A percentile compares a stretch with the other conserved stretches of the same genome.
Evolutionary conservation across 35 echinoderm and acorn worm species (phyloP).

Genomic region (Strongylocentrotus purpuratus): DNA sequence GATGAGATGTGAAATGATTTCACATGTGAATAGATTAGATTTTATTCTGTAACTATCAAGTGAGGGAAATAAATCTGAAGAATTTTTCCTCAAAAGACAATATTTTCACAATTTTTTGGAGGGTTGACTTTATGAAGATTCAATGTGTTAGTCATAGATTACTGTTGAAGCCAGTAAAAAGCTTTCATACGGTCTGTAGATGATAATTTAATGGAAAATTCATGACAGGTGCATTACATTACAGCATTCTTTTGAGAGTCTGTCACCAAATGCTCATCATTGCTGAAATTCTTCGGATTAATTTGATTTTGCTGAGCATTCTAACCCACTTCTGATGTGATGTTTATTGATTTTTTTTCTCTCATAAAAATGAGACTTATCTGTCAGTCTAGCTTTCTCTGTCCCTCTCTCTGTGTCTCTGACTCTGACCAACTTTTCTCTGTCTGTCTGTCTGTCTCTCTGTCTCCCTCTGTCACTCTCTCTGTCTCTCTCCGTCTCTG

Average conservation of each 20-base stretch:
- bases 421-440: background rate
- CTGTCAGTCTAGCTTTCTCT: background rate
- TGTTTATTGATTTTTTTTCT: background rate
- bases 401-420: background rate
- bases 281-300: background rate
- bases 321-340: background rate
- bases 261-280: slow-evolving; percentile 4
- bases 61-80: too few species aligned
- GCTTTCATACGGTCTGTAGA: background rate
- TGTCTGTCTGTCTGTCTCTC: background rate
- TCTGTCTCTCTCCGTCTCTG: background rate
- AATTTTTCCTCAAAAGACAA: too few species aligned
- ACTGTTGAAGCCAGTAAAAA: background rate
- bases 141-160: too few species aligned
- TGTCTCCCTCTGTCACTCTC: background rate
- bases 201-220: background rate
- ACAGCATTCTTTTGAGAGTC: background rate
- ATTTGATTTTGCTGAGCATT: background rate
- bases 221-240: background rate
- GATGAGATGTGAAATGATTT: too few species aligned
- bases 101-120: too few species aligned
- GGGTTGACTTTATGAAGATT: too few species aligned
- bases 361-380: background rate
- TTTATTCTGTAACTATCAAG: too few species aligned
- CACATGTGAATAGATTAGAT: too few species aligned